A percentile compares a stretch with the other conserved stretches of the same genome.
phyloP scores from a whole-genome alignment of 2,888 invertebrate species.

The Timema cristinae region DNA sequence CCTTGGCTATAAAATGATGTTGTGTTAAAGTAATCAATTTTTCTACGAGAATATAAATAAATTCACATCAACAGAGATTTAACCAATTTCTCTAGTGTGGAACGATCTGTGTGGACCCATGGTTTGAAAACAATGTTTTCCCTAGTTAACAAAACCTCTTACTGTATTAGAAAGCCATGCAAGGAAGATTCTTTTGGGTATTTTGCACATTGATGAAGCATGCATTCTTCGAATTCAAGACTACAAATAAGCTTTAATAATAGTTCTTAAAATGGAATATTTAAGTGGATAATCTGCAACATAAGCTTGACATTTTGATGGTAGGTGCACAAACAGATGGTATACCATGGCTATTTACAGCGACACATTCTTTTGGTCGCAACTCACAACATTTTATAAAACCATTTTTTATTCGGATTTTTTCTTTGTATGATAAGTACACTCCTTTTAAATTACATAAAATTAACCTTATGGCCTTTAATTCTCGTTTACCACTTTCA shows the following conservation, averaged over 20 bases:
- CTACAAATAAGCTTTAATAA: background rate
- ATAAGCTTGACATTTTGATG: background rate
- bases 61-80: background rate
- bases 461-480: background rate
- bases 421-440: background rate
- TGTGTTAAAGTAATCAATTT: too few relatives aligned
- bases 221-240: too few relatives aligned
- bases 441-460: background rate
- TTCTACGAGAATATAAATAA: background rate
- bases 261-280: background rate
- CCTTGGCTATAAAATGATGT: background rate
- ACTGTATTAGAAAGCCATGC: background rate
- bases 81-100: background rate
- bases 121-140: background rate
- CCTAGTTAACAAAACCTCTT: background rate
- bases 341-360: background rate
- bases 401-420: background rate
- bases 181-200: background rate
- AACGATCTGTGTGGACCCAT: background rate
- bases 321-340: background rate
- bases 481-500: background rate
- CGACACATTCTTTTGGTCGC: background rate
- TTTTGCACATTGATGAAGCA: too few relatives aligned
- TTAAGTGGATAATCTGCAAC: background rate
- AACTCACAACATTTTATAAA: slow-evolving; percentile 1